Evolutionary conservation across 2,888 invertebrate species (phyloP), one percentile per base, ranked within the genome.

Genomic region (Syrista parreyssii): DNA sequence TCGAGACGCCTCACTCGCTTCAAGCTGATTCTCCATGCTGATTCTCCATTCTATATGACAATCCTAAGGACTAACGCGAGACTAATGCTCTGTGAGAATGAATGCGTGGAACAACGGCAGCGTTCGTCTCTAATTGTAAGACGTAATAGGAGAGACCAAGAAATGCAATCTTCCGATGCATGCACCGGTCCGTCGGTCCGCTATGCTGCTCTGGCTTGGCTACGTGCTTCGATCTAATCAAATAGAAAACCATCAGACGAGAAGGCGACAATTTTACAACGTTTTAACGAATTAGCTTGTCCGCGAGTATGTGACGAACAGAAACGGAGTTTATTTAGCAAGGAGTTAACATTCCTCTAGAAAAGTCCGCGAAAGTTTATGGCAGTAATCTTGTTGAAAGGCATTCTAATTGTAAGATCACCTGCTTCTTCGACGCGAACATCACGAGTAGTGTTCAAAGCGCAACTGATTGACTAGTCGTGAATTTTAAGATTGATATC

Each of bases 1-100:
- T 15, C 0, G 40, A 15, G 15, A 40, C 40, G 40, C 40, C 15
- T 40, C 23, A 55, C 55, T 55, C 55, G 55, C 55, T 55, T 55
- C 55, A 55, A 55, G 55, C 15, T 55, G 23, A 23, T 55, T 55
- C 55, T 55, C 2, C 55, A 23, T 55, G n/a, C n/a, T n/a, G n/a
- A n/a, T n/a, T n/a, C n/a, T 55, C 23, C 23, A 23, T 23, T 12
- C 12, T 2, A 35, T 12, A 55, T 23, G 23, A 55, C 9, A 55
- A 75, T 84, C 82, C 84, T 86, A 85, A 82, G 80, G 86, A 88
- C 88, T 89, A 88, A 86, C 80, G 83, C 87, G 89, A 86, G 79
- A 86, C 89, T 87, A 89, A 89, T 83, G 88, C 82, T 88, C 88
- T 89, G 89, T 87, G 88, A 88, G 88, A 89, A 55, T 55, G 1